Base-by-base conservation (phyloP, 2,888 invertebrate genomes). In the Hedychridium roseum region DNA sequence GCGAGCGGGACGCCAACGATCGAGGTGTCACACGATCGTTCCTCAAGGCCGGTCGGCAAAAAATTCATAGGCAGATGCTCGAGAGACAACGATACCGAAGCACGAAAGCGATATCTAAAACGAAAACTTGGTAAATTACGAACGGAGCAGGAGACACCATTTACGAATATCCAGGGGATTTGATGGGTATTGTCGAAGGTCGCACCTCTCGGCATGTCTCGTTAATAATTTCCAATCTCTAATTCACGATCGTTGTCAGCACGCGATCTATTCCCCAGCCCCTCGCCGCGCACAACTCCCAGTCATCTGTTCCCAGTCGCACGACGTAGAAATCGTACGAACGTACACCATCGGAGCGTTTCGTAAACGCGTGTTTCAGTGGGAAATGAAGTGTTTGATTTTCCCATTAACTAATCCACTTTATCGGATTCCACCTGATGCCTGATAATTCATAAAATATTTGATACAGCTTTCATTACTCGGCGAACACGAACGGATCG, bases 191-290 rank as follows among this genome's bases (percentile, higher is more conserved):
- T 11, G 44, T 51, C 32, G 41, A 57, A 51, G 55, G 57, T 57
- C 54, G 35, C 32, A 44, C 32, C 43, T 40, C 18, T 35, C 20
- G 11, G 54, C 47, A 50, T 50, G 47, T 26, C 46, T 53, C 42
- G 50, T 61, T 64, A 64, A 64, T 64, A 64, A 64, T 64, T 62
- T 43, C 43, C 54, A 43, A 53, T 66, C 52, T 26, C 58, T 59
- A 63, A 58, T 66, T 59, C 32, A 49, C 51, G 50, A 58, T 66
- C 60, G 57, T 66, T 63, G 65, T 55, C 56, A 51, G 58, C 60
- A 66, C 65, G 65, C 66, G 60, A 65, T 66, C 60, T 54, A 50
- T 51, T 35, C 32, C 30, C 37, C 30, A 41, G 45, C 27, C 38
- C 39, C 17, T 27, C 28, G 30, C 12, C 7, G 26, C 27, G 38